phyloP scores from a whole-genome alignment of 2,113 vertebrate genomes.

The Tamias sibiricus region DNA sequence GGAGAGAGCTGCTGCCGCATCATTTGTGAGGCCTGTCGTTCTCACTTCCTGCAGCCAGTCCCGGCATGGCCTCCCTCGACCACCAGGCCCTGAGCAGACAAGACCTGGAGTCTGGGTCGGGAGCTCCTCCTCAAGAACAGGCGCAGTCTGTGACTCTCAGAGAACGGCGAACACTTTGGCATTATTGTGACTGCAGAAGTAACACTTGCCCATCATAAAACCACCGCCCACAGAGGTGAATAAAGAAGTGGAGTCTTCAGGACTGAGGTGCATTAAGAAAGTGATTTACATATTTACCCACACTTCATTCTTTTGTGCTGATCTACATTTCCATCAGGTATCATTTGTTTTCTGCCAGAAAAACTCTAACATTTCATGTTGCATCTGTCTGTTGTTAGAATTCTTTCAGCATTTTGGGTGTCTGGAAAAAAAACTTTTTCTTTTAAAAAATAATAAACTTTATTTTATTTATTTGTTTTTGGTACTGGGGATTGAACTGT shows the following conservation, averaged over 20 bases:
- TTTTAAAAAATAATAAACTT: not conserved
- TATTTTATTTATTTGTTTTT: not conserved
- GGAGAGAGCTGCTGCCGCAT: not conserved
- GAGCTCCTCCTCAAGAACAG: not conserved
- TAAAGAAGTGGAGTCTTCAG: not conserved
- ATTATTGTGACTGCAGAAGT: not conserved
- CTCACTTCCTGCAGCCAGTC: not conserved
- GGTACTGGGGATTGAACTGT: too few relatives aligned
- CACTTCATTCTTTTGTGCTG: not conserved
- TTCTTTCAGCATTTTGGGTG: not conserved
- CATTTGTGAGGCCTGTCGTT: not conserved
- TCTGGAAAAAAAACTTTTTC: not conserved
- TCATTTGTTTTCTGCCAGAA: slow-evolving; percentile 5
- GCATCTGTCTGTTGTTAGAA: not conserved
- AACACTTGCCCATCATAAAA: not conserved
- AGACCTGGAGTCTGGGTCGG: not conserved
- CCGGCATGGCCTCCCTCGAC: not conserved
- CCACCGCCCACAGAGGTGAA: not conserved
- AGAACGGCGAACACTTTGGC: not conserved
- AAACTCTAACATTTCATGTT: not conserved
- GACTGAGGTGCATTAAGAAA: not conserved
- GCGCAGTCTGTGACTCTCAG: not conserved
- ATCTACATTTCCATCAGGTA: not conserved
- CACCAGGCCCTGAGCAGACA: not conserved
- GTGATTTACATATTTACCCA: not conserved